phyloP scores from a whole-genome alignment of 2,888 invertebrate genomes.

The Bruchidius siliquastri region DNA sequence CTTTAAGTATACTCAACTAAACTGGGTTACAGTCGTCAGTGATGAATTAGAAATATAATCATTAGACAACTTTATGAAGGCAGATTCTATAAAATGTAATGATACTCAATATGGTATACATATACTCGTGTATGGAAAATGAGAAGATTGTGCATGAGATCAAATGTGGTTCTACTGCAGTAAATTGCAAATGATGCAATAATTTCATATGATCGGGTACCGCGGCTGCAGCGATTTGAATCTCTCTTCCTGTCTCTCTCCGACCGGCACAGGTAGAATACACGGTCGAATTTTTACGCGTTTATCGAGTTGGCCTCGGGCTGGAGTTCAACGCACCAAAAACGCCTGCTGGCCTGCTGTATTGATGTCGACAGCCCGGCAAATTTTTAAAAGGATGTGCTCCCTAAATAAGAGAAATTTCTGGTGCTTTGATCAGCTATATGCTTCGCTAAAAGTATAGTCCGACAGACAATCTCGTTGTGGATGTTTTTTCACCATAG shows the following conservation, averaged over 20 bases:
- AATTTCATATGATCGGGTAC: not conserved
- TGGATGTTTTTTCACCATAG: too few species aligned
- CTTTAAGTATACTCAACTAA: too few species aligned
- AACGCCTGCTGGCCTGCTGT: not conserved
- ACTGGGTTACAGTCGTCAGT: too few species aligned
- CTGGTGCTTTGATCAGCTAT: too few species aligned
- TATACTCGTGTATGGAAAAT: too few species aligned
- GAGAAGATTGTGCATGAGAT: too few species aligned
- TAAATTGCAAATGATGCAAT: not conserved
- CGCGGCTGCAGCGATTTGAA: not conserved
- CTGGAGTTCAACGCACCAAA: not conserved
- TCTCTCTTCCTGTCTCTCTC: constrained; percentile 1
- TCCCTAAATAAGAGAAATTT: not conserved
- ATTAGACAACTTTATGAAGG: too few species aligned
- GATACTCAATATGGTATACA: too few species aligned
- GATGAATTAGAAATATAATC: too few species aligned
- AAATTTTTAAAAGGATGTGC: not conserved
- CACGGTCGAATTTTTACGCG: not conserved
- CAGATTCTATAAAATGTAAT: too few species aligned
- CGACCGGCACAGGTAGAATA: not conserved
- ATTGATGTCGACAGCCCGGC: not conserved
- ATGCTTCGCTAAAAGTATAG: too few species aligned
- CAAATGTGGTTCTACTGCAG: not conserved
- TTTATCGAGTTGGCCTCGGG: not conserved
- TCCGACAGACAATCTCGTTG: too few species aligned